Evolutionary conservation across 2,888 invertebrate species (phyloP).

Genomic region (Eristalis tenax): DNA sequence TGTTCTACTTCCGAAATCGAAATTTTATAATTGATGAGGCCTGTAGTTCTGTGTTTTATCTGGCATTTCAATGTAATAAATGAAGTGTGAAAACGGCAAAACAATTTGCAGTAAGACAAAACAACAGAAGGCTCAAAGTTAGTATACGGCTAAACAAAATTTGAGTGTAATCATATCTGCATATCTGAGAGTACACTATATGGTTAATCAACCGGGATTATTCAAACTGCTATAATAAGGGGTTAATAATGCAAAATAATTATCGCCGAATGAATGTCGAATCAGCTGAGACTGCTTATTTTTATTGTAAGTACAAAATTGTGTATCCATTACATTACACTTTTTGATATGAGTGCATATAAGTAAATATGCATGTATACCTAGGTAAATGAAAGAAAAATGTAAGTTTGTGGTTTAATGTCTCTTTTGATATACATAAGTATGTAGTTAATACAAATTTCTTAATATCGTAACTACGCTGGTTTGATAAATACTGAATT

Average conservation of each 20-base stretch:
- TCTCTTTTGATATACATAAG: neutral
- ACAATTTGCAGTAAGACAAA: neutral
- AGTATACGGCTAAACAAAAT: neutral
- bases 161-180: neutral
- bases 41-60: slow-evolving; percentile 26
- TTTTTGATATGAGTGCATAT: neutral
- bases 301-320: slow-evolving; percentile 79
- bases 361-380: neutral
- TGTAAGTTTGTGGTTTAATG: neutral
- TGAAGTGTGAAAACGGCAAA: neutral
- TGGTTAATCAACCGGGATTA: slow-evolving; percentile 67
- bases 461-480: neutral
- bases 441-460: neutral
- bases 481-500: neutral
- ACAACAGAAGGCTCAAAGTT: neutral
- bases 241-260: slow-evolving; percentile 80
- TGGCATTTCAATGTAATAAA: slow-evolving; percentile 21
- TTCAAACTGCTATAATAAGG: slow-evolving; percentile 73
- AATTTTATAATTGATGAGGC: slow-evolving; percentile 33
- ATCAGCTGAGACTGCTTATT: slow-evolving; percentile 81
- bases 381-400: neutral
- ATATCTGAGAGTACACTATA: slow-evolving; percentile 14
- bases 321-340: neutral
- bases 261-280: slow-evolving; percentile 81
- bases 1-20: slow-evolving; percentile 61